Evolutionary conservation across 2,888 invertebrate genomes (phyloP).

Genomic region (Psylliodes chrysocephalus): DNA sequence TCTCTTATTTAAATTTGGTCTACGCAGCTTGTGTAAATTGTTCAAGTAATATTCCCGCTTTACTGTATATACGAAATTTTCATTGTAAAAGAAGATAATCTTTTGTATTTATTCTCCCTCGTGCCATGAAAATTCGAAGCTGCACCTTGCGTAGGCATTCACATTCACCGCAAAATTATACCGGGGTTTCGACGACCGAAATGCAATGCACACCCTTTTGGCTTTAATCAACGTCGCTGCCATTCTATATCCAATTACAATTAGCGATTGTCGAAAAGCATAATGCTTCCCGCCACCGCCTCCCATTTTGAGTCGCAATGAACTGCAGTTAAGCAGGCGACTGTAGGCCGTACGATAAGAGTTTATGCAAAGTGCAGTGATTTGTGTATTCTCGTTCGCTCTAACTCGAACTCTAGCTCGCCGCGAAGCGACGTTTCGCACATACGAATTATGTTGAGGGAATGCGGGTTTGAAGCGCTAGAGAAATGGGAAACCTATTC

Average conservation of each 20-base stretch:
- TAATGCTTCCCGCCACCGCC: not conserved
- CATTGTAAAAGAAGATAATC: no score
- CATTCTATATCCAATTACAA: not conserved
- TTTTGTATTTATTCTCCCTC: no score
- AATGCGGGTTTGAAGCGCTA: not conserved
- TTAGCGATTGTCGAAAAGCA: not conserved
- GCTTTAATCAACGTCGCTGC: not conserved
- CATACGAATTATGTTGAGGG: not conserved
- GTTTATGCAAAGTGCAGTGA: not conserved
- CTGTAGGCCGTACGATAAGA: conserved; percentile 2
- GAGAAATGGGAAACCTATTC: no score
- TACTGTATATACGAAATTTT: no score
- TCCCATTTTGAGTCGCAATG: not conserved
- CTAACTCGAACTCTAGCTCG: not conserved
- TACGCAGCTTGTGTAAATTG: no score
- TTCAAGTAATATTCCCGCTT: no score
- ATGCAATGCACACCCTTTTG: no score
- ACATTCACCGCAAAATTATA: no score
- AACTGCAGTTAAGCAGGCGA: not conserved
- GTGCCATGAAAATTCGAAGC: no score
- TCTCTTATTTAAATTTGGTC: no score
- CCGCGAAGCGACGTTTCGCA: not conserved
- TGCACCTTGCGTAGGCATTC: no score
- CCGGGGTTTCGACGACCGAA: no score
- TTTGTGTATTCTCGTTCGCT: not conserved